Base-by-base conservation (phyloP, 1,140 invertebrate genomes). In the Steinernema feltiae region DNA sequence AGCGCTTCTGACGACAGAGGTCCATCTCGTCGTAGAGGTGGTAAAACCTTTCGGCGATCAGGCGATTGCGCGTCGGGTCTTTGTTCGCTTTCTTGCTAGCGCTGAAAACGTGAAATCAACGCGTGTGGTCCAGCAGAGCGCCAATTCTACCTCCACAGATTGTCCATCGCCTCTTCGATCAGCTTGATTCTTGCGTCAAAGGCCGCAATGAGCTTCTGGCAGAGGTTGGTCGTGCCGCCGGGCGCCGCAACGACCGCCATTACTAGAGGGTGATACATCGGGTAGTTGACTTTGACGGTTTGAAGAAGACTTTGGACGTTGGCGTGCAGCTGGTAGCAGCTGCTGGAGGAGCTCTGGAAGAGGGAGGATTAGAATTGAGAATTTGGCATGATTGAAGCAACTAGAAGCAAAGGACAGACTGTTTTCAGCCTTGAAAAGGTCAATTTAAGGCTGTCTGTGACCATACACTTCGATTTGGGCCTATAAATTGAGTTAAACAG, bases 21-120 rank as follows among this genome's bases (percentile, higher is more conserved):
- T 63, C 53, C 12, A 63, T 21, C 53, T 63, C 53, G 24, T 63
- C 53, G 53, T 63, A 63, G 53, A 63, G 53, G 53, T 63, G 53
- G 53, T 63, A 63, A 21, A 63, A 63, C 53, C 24, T 63, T 21
- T 63, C 53, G 24, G 53, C 53, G 53, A 63, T 63, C 12, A 63
- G 53, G 15, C 24, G 53, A 27, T 63, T 63, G 2, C 24, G 53
- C 3, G 3, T 27, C 3, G 53, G 12, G 24, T 27, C 53, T 7
- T 27, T 63, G 2, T 63, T 15, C 12, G 12, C 2, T 27, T 63
- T 63, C 53, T 63, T 63, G 53, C 53, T 63, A 3, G 24, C 3
- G 7, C 53, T 63, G 24, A 12, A n/a, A n/a, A n/a, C n/a, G n/a
- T n/a, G n/a, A n/a, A n/a, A n/a, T n/a, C n/a, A n/a, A n/a, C n/a